Base-by-base conservation (phyloP, 2,797 vertebrate genomes). In the Hafferia zeledoni region DNA sequence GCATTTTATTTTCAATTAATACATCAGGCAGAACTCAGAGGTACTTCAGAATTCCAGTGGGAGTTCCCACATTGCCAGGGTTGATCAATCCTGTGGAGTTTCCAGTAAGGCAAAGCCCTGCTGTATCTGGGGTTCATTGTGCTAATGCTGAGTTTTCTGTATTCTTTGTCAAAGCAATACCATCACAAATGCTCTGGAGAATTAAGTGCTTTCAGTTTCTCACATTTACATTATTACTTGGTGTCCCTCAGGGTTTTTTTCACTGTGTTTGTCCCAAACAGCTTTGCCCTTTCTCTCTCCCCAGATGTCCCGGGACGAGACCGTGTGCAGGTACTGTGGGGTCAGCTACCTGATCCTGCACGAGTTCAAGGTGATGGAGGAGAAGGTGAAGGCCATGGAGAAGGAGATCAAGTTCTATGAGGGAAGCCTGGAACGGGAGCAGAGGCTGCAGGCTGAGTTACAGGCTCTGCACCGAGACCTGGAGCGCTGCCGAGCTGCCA, bases 281-380 rank as follows among this genome's bases (percentile, higher is more conserved):
- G 4, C 44, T 47, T 47, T 13, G 24, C 25, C 46, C 11, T 67
- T 72, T 20, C 13, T 72, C 13, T 84, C 53, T 37, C 10, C 59
- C 46, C 89, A 99, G 99, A 99, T 99, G 99, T 96, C 98, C 64
- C 97, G 87, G 70, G 98, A 98, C 37, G 98, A 99, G 95, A 99
- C 98, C 0, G 97, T 98, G 70, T 99, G 99, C 92, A 98, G 96
- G 49, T 99, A 99, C 97, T 99, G 99, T 12, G 99, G 99, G 5
- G 98, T 99, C 83, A 99, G 99, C 98, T 99, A 99, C 95, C 94
- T 99, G 87, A 98, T 99, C 81, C 98, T 99, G 82, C 98, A 99
- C 9, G 98, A 99, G 93, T 99, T 99, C 95, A 98, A 98, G 77
- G 94, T 97, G 88, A 98, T 99, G 97, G 97, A 98, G 92, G 98